These are phyloP conservation scores for Xylota sylvarum DNA, from an alignment of 2,888 invertebrate genomes.

Conservation along the genomic window DNA sequence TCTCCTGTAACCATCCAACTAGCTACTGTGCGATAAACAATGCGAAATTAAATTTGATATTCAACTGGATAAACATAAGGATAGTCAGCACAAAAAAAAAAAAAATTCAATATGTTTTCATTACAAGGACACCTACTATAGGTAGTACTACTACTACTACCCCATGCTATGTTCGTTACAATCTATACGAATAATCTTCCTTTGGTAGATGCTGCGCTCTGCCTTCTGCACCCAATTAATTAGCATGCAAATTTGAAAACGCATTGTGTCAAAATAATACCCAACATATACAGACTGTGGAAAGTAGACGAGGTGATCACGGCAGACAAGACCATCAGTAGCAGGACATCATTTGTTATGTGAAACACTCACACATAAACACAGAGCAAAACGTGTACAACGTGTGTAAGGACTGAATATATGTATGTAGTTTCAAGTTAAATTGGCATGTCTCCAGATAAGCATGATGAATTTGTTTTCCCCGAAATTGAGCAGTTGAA, in stretches of 20 bases:
- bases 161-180: neutral
- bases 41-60: conserved; percentile 65
- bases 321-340: conserved; percentile 24
- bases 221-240: conserved; percentile 47
- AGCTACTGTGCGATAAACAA: conserved; percentile 14
- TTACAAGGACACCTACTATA: conserved; percentile 33
- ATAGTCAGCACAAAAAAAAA: conserved; percentile 5
- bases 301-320: conserved; percentile 6
- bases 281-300: neutral
- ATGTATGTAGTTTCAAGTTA: conserved; percentile 53
- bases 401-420: no score
- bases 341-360: conserved; percentile 30
- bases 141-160: neutral
- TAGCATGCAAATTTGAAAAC: conserved; percentile 68
- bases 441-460: conserved; percentile 73
- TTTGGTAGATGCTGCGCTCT: neutral
- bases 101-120: conserved; percentile 40
- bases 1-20: conserved; percentile 1
- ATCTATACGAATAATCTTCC: neutral
- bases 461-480: conserved; percentile 70
- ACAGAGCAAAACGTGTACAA: neutral
- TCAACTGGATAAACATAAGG: conserved; percentile 40
- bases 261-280: conserved; percentile 56
- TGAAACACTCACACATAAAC: neutral
- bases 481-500: conserved; percentile 16